A percentile compares a stretch with the other conserved stretches of the same genome.
phyloP scores from a whole-genome alignment of 1,140 invertebrate genomes.

The Rhagoletis zephyria region DNA sequence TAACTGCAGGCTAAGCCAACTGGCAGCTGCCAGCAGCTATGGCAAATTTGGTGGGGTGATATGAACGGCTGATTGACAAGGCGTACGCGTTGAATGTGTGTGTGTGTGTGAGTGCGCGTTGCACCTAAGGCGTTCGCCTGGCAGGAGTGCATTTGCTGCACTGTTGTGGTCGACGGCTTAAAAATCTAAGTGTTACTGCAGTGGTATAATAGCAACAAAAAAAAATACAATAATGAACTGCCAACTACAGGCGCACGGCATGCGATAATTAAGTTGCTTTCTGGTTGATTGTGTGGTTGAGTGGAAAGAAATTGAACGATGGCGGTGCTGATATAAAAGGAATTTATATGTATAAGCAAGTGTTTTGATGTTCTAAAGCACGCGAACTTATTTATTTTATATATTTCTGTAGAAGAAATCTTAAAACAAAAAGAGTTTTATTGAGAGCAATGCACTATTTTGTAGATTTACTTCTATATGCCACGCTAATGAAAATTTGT shows the following conservation, averaged over 20 bases:
- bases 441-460: no score
- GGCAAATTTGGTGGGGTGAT: no score
- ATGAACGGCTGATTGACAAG: not conserved
- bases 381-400: no score
- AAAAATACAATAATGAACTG: not conserved
- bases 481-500: no score
- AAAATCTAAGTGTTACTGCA: not conserved
- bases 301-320: not conserved
- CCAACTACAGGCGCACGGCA: not conserved
- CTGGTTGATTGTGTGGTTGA: not conserved
- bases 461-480: no score
- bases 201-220: not conserved
- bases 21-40: not conserved
- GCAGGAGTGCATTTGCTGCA: not conserved
- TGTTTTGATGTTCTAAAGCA: no score
- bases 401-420: no score
- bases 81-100: not conserved
- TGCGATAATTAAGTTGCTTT: conserved; percentile 34
- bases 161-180: not conserved
- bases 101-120: not conserved
- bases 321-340: not conserved
- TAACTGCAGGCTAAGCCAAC: not conserved
- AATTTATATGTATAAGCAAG: no score
- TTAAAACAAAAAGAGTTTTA: no score
- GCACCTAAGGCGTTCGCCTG: not conserved